A percentile compares a stretch with the other conserved stretches of the same genome.
Evolutionary conservation across 2,113 vertebrate genomes (phyloP).

Genomic region (Sprattus sprattus): DNA sequence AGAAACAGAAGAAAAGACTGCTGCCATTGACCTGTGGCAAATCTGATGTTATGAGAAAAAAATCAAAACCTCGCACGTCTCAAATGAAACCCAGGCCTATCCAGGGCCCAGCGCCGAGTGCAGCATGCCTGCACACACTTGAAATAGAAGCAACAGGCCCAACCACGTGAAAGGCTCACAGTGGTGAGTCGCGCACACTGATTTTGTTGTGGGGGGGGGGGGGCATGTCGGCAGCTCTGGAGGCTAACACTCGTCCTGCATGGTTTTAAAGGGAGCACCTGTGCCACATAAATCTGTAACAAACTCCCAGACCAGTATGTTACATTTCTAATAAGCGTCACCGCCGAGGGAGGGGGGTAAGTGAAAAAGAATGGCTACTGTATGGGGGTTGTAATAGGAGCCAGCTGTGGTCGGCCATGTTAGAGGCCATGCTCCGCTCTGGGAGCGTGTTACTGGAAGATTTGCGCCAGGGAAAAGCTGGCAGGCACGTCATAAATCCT

Average conservation of each 20-base stretch:
- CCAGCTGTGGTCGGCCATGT: constrained; percentile 87
- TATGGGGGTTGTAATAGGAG: constrained; percentile 83
- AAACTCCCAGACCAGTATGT: constrained; percentile 76
- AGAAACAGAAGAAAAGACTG: neutral
- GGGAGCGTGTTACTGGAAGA: constrained; percentile 56
- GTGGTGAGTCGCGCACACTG: neutral
- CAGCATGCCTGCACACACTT: neutral
- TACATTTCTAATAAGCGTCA: constrained; percentile 91
- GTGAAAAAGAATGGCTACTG: constrained; percentile 91
- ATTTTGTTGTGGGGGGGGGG: constrained; percentile 29
- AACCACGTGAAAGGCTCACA: neutral
- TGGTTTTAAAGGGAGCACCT: constrained; percentile 76
- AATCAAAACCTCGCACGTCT: constrained; percentile 6
- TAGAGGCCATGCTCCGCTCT: constrained; percentile 40
- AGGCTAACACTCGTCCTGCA: constrained; percentile 46
- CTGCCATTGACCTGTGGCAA: constrained; percentile 9
- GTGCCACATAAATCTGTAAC: constrained; percentile 87
- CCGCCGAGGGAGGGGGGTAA: constrained; percentile 66
- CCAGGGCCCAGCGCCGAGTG: neutral
- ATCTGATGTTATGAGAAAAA: constrained; percentile 15
- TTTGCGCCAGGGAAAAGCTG: constrained; percentile 63
- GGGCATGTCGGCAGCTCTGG: constrained; percentile 43
- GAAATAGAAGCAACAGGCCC: neutral
- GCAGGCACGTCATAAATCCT: constrained; percentile 68
- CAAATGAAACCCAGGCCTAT: neutral